Percentiles rank a stretch among this genome's conserved stretches.
These are phyloP conservation scores for Formica exsecta DNA, from an alignment of 1,140 invertebrate species.

Conservation along the genomic window DNA sequence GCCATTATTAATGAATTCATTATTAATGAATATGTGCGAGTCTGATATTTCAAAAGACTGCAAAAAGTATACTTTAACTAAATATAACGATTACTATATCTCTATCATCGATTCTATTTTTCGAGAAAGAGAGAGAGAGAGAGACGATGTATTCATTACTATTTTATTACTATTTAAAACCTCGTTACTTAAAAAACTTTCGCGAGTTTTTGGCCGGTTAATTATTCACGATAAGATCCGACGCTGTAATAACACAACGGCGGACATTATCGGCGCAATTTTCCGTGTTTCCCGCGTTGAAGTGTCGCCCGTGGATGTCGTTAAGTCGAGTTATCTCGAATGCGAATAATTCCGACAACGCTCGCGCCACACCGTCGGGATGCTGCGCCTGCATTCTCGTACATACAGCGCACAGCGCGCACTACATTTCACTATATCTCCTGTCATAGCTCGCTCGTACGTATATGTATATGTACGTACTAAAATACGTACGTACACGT, in stretches of 20 bases:
- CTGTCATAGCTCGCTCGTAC: slow-evolving; percentile 55
- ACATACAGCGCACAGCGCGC: not conserved
- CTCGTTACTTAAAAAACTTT: not conserved
- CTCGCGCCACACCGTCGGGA: slow-evolving; percentile 11
- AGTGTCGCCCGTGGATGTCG: slow-evolving; percentile 50
- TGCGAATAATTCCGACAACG: slow-evolving; percentile 57
- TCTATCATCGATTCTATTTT: not conserved
- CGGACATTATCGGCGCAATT: slow-evolving; percentile 51
- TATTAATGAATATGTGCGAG: not conserved
- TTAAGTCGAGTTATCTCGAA: slow-evolving; percentile 67
- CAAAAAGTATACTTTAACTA: not conserved
- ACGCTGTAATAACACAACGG: slow-evolving; percentile 22
- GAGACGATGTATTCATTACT: not conserved
- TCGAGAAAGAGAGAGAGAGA: too few species aligned
- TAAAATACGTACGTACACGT: slow-evolving; percentile 41
- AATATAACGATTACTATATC: not conserved
- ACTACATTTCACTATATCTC: slow-evolving; percentile 72
- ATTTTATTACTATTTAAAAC: not conserved
- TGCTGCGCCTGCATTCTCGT: slow-evolving; percentile 22
- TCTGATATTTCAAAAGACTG: not conserved
- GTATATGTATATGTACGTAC: slow-evolving; percentile 7
- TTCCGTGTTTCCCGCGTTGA: slow-evolving; percentile 46
- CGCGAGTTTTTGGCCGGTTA: slow-evolving; percentile 2
- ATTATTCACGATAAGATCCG: not conserved
- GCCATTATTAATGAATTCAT: too few species aligned